These are phyloP conservation scores for Anadara kagoshimensis DNA, from an alignment of 1,140 invertebrate species.

Conservation along the genomic window DNA sequence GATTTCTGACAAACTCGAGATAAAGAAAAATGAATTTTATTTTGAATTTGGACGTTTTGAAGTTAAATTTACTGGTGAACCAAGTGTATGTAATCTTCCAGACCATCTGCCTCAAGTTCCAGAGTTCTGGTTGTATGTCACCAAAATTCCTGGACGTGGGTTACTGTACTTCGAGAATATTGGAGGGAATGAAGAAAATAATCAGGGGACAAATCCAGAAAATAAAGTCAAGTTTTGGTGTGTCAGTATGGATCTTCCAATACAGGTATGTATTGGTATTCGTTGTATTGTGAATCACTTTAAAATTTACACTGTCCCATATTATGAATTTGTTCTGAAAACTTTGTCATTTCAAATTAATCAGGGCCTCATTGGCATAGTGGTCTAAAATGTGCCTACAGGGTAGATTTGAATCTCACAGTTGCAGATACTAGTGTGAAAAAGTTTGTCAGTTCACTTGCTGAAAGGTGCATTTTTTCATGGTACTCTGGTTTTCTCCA, in stretches of 20 bases:
- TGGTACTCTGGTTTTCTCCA: too few species aligned
- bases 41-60: slow-evolving; percentile 54
- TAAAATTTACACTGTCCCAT: too few species aligned
- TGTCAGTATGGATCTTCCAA: slow-evolving; percentile 21
- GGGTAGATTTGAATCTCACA: too few species aligned
- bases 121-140: slow-evolving; percentile 70
- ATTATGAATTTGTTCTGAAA: too few species aligned
- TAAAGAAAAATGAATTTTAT: slow-evolving; percentile 37
- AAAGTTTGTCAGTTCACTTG: too few species aligned
- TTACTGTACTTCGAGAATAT: slow-evolving; percentile 70
- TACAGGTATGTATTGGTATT: slow-evolving; percentile 16
- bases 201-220: slow-evolving; percentile 27
- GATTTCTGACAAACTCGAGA: slow-evolving; percentile 10
- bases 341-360: too few species aligned
- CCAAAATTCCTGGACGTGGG: slow-evolving; percentile 47
- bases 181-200: slow-evolving; percentile 42
- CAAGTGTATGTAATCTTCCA: slow-evolving; percentile 12
- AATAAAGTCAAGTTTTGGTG: slow-evolving; percentile 49
- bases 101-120: slow-evolving; percentile 14
- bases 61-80: slow-evolving; percentile 34
- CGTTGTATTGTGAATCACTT: not conserved
- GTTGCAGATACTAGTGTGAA: too few species aligned
- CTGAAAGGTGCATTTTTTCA: too few species aligned
- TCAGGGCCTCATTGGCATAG: too few species aligned
- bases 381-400: too few species aligned